A percentile compares a stretch with the other conserved stretches of the same genome.
Evolutionary conservation across 1,140 invertebrate species (phyloP).

Genomic region (Daktulosphaira vitifoliae): DNA sequence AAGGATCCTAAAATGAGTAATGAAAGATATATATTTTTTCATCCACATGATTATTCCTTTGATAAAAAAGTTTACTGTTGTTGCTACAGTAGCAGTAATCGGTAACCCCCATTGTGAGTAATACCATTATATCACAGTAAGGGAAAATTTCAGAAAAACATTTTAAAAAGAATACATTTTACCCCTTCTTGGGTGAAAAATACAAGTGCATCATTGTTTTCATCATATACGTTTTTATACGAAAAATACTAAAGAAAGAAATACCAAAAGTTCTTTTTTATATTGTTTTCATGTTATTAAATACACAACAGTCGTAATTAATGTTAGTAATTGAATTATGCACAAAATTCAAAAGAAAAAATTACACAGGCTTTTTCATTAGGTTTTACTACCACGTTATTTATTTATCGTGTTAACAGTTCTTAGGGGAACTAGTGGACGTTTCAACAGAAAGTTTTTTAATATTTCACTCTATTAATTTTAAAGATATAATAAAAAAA

Average conservation of each 20-base stretch:
- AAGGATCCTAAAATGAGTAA: conserved; percentile 10
- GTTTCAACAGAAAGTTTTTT: too few species aligned
- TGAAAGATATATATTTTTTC: conserved; percentile 20
- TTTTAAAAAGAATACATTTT: conserved; percentile 3
- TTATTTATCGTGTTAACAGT: too few species aligned
- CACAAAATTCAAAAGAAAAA: too few species aligned
- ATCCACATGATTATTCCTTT: not conserved
- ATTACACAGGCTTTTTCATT: too few species aligned
- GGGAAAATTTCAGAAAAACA: conserved; percentile 7
- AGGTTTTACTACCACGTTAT: too few species aligned
- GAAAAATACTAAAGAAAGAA: not conserved
- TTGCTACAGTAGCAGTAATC: conserved; percentile 28
- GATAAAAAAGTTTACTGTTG: conserved; percentile 12
- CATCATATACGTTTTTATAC: conserved; percentile 6
- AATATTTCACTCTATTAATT: too few species aligned
- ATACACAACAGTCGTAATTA: conserved; percentile 6
- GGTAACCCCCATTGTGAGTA: conserved; percentile 21
- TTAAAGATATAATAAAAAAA: too few species aligned
- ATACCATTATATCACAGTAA: conserved; percentile 21
- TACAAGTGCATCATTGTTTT: conserved; percentile 17
- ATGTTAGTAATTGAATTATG: conserved; percentile 30
- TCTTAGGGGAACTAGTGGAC: too few species aligned
- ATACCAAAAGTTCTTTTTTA: not conserved
- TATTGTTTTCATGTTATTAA: conserved; percentile 27
- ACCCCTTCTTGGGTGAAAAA: conserved; percentile 16